Percentiles rank a stretch among this genome's conserved stretches.
Evolutionary conservation across 2,113 vertebrate genomes (phyloP).

Genomic region (Petrocephalus microphthalmus): DNA sequence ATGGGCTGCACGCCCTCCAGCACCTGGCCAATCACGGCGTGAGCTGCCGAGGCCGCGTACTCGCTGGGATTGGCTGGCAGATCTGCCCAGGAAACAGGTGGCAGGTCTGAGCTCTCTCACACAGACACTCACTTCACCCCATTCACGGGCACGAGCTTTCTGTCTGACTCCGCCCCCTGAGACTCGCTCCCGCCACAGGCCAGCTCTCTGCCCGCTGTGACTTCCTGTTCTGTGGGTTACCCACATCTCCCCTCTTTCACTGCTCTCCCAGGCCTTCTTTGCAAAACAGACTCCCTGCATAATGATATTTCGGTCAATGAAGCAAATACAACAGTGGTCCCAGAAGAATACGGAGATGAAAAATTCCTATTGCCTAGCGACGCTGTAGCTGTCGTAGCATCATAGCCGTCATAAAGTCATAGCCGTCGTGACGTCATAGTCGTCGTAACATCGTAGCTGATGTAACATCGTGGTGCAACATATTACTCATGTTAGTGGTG

Average conservation of each 20-base stretch:
- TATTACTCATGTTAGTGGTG: not conserved
- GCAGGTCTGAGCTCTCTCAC: not conserved
- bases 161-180: not conserved
- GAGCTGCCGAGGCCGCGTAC: constrained; percentile 64
- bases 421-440: not conserved
- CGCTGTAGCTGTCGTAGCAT: not conserved
- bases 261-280: not conserved
- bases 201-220: not conserved
- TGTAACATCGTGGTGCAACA: not conserved
- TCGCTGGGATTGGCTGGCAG: constrained; percentile 66
- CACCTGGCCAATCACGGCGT: constrained; percentile 71
- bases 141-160: not conserved
- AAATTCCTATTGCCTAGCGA: not conserved
- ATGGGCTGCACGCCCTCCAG: constrained; percentile 65
- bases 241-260: not conserved
- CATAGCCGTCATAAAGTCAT: not conserved
- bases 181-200: not conserved
- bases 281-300: not conserved
- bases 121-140: not conserved
- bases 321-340: not conserved
- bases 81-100: constrained; percentile 46
- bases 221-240: no score
- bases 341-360: not conserved
- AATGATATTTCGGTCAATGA: not conserved
- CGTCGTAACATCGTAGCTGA: no score